These are phyloP conservation scores for Poecilia wingei DNA, from an alignment of 2,797 vertebrate species.

Conservation along the genomic window DNA sequence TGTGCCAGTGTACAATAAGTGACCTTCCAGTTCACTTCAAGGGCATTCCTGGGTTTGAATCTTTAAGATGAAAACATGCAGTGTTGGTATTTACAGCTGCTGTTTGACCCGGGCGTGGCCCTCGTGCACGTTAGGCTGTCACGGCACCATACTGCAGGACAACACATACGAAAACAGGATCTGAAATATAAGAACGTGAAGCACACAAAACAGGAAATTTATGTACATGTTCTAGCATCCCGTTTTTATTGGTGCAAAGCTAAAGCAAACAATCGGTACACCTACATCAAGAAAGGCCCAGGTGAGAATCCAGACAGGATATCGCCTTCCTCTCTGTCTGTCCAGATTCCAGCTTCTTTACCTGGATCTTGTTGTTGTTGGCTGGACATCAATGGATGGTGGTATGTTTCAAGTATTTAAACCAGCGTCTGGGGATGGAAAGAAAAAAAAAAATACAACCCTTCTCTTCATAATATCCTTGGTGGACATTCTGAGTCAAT, in stretches of 20 bases:
- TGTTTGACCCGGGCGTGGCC: conserved; percentile 3
- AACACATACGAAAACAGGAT: conserved; percentile 18
- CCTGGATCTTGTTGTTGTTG: neutral
- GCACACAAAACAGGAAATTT: conserved; percentile 51
- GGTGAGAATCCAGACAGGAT: conserved; percentile 55
- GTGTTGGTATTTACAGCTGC: neutral
- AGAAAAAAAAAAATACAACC: neutral
- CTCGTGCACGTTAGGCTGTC: neutral
- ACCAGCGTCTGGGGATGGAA: neutral
- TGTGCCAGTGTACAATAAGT: neutral
- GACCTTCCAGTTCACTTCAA: neutral
- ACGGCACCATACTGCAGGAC: neutral
- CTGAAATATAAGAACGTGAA: conserved; percentile 11
- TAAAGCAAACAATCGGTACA: conserved; percentile 48
- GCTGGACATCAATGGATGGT: neutral
- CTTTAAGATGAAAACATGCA: neutral
- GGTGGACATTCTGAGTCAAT: neutral
- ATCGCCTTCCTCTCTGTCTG: conserved; percentile 20
- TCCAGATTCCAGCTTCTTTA: neutral
- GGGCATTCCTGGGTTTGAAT: conserved; percentile 3
- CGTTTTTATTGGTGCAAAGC: conserved; percentile 3
- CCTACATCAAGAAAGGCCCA: conserved; percentile 27
- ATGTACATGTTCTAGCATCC: conserved; percentile 24
- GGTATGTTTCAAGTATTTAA: neutral
- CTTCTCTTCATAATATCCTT: neutral